Percentiles rank a stretch among this genome's conserved stretches.
phyloP scores from a whole-genome alignment of 2,113 vertebrate species.

The Pantherophis guttatus region DNA sequence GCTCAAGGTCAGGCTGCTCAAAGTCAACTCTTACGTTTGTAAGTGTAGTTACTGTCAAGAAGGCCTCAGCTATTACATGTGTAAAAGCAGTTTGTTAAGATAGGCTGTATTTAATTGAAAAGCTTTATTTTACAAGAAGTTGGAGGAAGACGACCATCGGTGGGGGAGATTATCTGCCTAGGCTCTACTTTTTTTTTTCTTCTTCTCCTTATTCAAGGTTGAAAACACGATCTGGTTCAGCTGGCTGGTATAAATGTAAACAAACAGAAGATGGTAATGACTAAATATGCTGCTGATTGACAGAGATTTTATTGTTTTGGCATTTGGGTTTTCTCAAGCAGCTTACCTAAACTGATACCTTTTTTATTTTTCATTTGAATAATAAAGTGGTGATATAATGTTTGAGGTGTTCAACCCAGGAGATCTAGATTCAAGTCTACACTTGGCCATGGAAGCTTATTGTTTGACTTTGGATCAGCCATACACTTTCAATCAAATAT shows the following conservation, averaged over 20 bases:
- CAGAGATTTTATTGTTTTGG: slow-evolving; percentile 9
- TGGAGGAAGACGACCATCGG: not conserved
- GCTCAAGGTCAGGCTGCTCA: slow-evolving; percentile 90
- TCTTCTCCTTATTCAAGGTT: not conserved
- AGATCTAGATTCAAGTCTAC: not conserved
- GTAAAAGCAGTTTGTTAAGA: slow-evolving; percentile 39
- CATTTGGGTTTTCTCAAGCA: slow-evolving; percentile 23
- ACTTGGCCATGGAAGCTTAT: not conserved
- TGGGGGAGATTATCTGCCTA: not conserved
- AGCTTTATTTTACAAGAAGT: slow-evolving; percentile 4
- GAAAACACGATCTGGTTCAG: slow-evolving; percentile 18
- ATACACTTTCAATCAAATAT: not conserved
- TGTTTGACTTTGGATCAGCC: not conserved
- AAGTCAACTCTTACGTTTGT: slow-evolving; percentile 76
- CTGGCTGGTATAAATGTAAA: slow-evolving; percentile 37
- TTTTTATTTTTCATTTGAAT: not conserved
- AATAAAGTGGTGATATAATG: not conserved
- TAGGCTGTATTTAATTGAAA: slow-evolving; percentile 13
- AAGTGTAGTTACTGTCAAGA: slow-evolving; percentile 64
- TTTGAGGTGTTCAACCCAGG: not conserved
- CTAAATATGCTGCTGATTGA: slow-evolving; percentile 19
- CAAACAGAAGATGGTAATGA: slow-evolving; percentile 39
- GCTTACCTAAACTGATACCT: slow-evolving; percentile 26
- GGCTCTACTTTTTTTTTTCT: not conserved
- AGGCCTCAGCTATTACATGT: slow-evolving; percentile 45